Conservation (phyloP, 2,113 vertebrate species). For the Ciconia maguari region DNA sequence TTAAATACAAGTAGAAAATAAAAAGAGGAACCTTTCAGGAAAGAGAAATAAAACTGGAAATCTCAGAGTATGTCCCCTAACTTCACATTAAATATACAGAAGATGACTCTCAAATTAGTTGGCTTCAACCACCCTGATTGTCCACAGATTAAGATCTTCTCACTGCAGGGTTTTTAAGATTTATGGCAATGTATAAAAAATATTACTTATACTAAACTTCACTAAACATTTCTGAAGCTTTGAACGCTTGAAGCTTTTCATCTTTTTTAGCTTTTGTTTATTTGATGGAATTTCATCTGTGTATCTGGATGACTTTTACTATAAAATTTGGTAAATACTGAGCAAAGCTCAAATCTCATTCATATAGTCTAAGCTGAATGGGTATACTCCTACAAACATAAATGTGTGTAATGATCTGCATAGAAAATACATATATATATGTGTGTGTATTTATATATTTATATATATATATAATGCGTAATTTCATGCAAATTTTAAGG, state of each 20-base stretch:
- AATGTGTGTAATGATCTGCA: background rate
- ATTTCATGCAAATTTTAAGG: background rate
- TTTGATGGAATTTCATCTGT: background rate
- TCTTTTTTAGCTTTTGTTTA: background rate
- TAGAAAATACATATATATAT: rapidly evolving
- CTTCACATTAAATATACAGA: background rate
- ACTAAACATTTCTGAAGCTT: slow-evolving; percentile 12
- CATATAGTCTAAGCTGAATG: background rate
- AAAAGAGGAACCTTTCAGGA: background rate
- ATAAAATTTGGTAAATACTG: background rate
- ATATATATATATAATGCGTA: background rate
- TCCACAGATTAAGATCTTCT: background rate
- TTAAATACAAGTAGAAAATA: background rate
- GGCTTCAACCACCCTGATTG: background rate
- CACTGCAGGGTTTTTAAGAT: slow-evolving; percentile 29
- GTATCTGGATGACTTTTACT: background rate
- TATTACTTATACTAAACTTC: slow-evolving; percentile 21
- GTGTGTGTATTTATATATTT: background rate
- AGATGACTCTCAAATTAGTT: background rate
- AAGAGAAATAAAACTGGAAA: background rate
- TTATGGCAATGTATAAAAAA: slow-evolving; percentile 19
- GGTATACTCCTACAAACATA: background rate
- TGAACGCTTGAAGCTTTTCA: background rate
- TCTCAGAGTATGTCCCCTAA: background rate
- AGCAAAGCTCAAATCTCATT: background rate